These are phyloP conservation scores for Selenia dentaria DNA, from an alignment of 2,888 invertebrate species.

Conservation along the genomic window DNA sequence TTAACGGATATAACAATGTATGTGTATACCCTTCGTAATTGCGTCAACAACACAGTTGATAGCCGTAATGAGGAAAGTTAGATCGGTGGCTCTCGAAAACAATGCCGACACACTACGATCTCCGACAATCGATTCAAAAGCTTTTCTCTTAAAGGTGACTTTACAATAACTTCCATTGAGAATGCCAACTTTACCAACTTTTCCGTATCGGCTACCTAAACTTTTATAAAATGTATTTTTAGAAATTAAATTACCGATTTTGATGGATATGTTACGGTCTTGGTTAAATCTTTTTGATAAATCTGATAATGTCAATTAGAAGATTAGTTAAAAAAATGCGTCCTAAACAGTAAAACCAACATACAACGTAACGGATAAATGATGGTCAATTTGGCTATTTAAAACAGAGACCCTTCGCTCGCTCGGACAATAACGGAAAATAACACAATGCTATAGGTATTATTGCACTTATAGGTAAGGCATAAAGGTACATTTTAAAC, in stretches of 20 bases:
- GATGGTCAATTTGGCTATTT: too few relatives aligned
- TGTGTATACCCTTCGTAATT: constrained; percentile 47
- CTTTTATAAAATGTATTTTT: constrained; percentile 45
- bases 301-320: too few relatives aligned
- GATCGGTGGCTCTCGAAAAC: constrained; percentile 69
- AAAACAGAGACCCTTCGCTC: too few relatives aligned
- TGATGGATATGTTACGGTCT: neutral
- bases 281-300: neutral
- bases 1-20: too few relatives aligned
- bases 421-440: too few relatives aligned
- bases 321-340: too few relatives aligned
- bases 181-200: constrained; percentile 53
- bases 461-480: too few relatives aligned
- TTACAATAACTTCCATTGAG: constrained; percentile 26
- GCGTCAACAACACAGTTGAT: constrained; percentile 66
- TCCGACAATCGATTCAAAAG: constrained; percentile 78
- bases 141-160: constrained; percentile 61
- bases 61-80: constrained; percentile 80
- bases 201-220: constrained; percentile 52
- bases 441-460: too few relatives aligned
- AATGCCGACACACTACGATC: constrained; percentile 73
- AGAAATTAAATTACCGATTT: constrained; percentile 25
- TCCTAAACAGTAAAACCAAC: too few relatives aligned
- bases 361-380: too few relatives aligned
- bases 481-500: too few relatives aligned